phyloP scores from a whole-genome alignment of 2,113 vertebrate genomes.

The Caloenas nicobarica region DNA sequence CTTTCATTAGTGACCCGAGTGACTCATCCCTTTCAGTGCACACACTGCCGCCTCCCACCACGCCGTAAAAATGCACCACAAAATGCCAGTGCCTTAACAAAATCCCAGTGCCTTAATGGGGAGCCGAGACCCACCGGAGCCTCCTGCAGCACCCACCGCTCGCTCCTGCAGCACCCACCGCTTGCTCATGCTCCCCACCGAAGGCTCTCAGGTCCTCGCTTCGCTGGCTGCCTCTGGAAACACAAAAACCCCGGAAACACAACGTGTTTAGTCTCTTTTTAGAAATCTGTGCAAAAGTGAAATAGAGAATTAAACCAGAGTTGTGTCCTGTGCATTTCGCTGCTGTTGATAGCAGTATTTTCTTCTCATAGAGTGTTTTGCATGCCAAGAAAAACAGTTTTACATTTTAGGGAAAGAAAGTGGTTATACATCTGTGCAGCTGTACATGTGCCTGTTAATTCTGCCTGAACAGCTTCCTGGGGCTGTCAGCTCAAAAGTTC shows the following conservation, averaged over 20 bases:
- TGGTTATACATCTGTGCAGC: background rate
- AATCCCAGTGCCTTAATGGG: background rate
- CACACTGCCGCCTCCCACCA: background rate
- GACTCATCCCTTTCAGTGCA: constrained; percentile 12
- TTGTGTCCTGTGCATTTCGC: background rate
- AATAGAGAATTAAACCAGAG: background rate
- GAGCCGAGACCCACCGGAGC: background rate
- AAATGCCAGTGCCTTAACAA: background rate
- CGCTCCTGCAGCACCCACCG: background rate
- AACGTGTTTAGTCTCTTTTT: background rate
- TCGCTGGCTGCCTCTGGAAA: background rate
- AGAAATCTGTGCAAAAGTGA: background rate
- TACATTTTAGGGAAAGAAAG: background rate
- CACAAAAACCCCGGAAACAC: background rate
- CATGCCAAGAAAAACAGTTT: background rate
- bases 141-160: background rate
- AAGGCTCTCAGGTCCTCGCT: background rate
- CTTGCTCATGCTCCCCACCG: background rate
- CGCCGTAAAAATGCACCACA: rapidly evolving
- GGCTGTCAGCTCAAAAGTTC: constrained; percentile 11
- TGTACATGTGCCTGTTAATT: background rate
- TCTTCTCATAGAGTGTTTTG: background rate
- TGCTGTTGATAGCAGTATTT: background rate
- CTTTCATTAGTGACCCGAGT: constrained; percentile 33
- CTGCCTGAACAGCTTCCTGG: background rate